A percentile compares a stretch with the other conserved stretches of the same genome.
These are phyloP conservation scores for Indri indri DNA, from an alignment of 2,113 vertebrate species.

Conservation along the genomic window DNA sequence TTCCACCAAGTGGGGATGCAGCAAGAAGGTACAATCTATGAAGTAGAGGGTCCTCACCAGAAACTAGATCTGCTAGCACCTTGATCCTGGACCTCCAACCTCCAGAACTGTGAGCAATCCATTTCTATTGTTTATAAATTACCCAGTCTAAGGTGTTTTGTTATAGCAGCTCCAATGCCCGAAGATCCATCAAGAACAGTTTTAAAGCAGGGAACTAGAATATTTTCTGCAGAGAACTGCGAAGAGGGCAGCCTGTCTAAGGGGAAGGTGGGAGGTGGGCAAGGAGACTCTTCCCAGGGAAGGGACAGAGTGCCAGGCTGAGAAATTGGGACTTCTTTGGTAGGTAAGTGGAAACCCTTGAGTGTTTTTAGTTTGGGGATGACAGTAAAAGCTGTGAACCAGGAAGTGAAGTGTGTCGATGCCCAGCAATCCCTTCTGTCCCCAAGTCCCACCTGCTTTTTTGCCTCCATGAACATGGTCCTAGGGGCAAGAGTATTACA, in stretches of 20 bases:
- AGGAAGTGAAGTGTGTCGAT: background rate
- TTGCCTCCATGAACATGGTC: background rate
- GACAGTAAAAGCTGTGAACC: background rate
- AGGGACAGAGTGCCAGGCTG: background rate
- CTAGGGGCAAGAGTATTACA: background rate
- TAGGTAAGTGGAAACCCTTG: accelerated
- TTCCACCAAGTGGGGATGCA: background rate
- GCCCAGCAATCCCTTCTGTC: background rate
- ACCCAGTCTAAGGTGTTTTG: background rate
- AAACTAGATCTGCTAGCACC: background rate
- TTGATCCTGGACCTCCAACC: background rate
- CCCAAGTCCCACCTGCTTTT: background rate
- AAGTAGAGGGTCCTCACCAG: background rate
- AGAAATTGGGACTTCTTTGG: background rate
- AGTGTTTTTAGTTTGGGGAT: background rate
- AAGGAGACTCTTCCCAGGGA: background rate
- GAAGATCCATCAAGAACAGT: background rate
- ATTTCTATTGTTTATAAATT: background rate
- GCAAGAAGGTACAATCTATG: background rate
- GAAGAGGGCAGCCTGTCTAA: too few species aligned
- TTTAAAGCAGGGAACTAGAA: background rate
- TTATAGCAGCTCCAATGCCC: too few species aligned
- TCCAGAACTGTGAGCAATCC: background rate
- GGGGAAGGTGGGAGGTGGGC: background rate
- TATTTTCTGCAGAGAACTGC: background rate